Evolutionary conservation across 2,113 vertebrate genomes (phyloP), one percentile per base, ranked within the genome.

Genomic region (Eurypyga helias): DNA sequence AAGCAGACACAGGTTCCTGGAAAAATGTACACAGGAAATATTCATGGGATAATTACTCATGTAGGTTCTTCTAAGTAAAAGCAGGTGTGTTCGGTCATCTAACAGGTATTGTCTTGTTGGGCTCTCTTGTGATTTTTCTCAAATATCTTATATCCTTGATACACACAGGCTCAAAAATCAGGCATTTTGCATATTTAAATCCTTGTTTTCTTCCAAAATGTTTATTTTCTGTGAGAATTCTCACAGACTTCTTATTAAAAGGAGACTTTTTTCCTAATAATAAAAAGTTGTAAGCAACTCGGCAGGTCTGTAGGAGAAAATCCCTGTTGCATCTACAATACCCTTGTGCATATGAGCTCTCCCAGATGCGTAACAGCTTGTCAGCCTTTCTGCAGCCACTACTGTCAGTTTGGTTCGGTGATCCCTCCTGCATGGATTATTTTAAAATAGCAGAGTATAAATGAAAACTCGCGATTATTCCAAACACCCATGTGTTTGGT

Each of bases 351-450:
- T 38, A 17, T 54, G 69, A 91, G 43, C 46, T 82, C 45, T 65
- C 46, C 45, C 61, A 79, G 49, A 81, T 14, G 60, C 78, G 61
- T 55, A 92, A 31, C 60, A 88, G 57, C 72, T 78, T 76, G 54
- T 61, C 90, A 77, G 69, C 78, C 57, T 70, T 90, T 85, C 78
- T 92, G 93, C 88, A 91, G 83, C 69, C 65, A 43, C 60, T 60
- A 15, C 81, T 55, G 65, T 34, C 84, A 77, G 0, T 64, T 18
- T 29, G 78, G 81, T 78, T 89, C 85, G 71, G 57, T 45, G 69
- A 92, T 75, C 65, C 65, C 64, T 79, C 38, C 89, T 79, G 70
- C 57, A 45, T 0, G 5, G 86, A 71, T 90, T 82, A 82, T 28
- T 51, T 51, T 43, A 60, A 75, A 78, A 90, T 54, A 92, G 78